Percentiles rank a stretch among this genome's conserved stretches.
These are phyloP conservation scores for Drosophila gaucha DNA, from an alignment of 2,888 invertebrate species.

Conservation along the genomic window DNA sequence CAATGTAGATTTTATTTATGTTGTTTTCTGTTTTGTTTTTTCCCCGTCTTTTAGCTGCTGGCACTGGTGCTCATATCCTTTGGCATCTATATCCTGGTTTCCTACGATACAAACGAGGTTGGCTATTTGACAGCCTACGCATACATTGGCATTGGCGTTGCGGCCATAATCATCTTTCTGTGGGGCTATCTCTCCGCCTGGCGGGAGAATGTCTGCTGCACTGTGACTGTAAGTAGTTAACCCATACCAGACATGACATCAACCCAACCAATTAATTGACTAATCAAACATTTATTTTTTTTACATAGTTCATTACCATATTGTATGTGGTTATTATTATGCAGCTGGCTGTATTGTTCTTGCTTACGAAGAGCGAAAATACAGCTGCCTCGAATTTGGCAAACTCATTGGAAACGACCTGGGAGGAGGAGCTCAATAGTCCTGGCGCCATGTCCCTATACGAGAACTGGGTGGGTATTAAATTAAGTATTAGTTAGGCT, in stretches of 20 bases:
- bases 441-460: constrained; percentile 81
- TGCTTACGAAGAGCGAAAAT: constrained; percentile 41
- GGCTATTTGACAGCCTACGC: constrained; percentile 49
- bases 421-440: constrained; percentile 83
- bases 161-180: constrained; percentile 88
- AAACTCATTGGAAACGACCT: constrained; percentile 82
- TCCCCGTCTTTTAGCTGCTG: constrained; percentile 58
- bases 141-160: constrained; percentile 67
- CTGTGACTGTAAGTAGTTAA: constrained; percentile 88
- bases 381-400: constrained; percentile 68
- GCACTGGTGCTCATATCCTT: constrained; percentile 79
- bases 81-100: constrained; percentile 66
- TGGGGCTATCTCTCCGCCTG: constrained; percentile 95
- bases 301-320: constrained; percentile 77
- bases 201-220: constrained; percentile 94
- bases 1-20: constrained; percentile 6
- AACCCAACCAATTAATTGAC: constrained; percentile 1
- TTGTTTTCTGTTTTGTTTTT: background rate
- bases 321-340: constrained; percentile 67
- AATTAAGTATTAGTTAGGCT: background rate
- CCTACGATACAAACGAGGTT: constrained; percentile 65
- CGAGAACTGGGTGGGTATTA: constrained; percentile 77
- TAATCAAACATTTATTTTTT: constrained; percentile 86
- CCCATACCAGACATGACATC: constrained; percentile 13
- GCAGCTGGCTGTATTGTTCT: constrained; percentile 53